These are phyloP conservation scores for Heterodera filipjevi DNA, from an alignment of 2,888 invertebrate species.

Conservation along the genomic window DNA sequence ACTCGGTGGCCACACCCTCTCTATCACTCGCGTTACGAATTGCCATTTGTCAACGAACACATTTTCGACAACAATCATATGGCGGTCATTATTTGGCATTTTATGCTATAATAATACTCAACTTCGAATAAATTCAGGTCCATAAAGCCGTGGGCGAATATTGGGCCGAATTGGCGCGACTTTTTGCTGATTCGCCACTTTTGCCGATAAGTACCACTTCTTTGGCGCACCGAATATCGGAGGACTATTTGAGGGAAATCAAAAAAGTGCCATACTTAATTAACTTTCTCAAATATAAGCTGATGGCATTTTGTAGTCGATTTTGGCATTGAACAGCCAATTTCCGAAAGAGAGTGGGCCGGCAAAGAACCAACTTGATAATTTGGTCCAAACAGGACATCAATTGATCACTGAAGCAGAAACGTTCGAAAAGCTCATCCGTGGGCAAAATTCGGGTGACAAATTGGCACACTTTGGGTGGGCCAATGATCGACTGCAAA, in stretches of 20 bases:
- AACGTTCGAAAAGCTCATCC: conserved; percentile 22
- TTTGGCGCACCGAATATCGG: conserved; percentile 40
- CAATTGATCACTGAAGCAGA: conserved; percentile 32
- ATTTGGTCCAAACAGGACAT: conserved; percentile 36
- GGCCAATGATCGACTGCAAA: conserved; percentile 55
- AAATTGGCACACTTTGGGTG: background rate
- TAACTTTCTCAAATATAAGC: background rate
- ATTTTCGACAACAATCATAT: conserved; percentile 58
- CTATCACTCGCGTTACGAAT: conserved; percentile 64
- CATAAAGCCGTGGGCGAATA: conserved; percentile 66
- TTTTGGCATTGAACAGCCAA: background rate
- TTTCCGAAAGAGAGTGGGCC: conserved; percentile 38
- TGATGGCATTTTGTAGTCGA: background rate
- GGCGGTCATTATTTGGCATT: background rate
- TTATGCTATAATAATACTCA: background rate
- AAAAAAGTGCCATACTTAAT: background rate
- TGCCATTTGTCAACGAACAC: conserved; percentile 62
- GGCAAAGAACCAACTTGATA: conserved; percentile 34
- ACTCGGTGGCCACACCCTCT: conserved; percentile 46
- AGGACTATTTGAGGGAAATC: conserved; percentile 43
- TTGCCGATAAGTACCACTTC: conserved; percentile 67
- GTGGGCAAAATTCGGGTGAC: background rate
- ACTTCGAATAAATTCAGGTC: conserved; percentile 49
- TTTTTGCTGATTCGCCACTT: conserved; percentile 66
- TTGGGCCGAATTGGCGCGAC: conserved; percentile 66